A percentile compares a stretch with the other conserved stretches of the same genome.
Conservation (phyloP, 2,888 invertebrate genomes). For the Trachelus tabidus region DNA sequence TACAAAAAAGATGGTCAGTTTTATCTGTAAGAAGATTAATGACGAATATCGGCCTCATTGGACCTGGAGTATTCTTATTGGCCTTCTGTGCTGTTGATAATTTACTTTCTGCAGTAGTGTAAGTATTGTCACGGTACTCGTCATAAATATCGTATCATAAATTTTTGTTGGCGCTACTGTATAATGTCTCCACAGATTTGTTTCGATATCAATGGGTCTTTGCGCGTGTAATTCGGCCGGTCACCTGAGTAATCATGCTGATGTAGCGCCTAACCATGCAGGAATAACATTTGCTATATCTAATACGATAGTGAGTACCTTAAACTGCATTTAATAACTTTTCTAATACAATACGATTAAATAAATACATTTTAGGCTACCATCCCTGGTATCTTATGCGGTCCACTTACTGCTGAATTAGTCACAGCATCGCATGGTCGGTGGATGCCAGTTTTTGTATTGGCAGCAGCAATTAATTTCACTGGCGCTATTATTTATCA, state of each 20-base stretch:
- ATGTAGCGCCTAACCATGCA: conserved; percentile 81
- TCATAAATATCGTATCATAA: neutral
- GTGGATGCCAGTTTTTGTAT: conserved; percentile 80
- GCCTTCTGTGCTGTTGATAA: conserved; percentile 79
- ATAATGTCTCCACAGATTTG: conserved; percentile 66
- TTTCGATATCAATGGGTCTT: conserved; percentile 80
- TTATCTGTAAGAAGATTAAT: conserved; percentile 77
- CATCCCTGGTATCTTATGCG: conserved; percentile 80
- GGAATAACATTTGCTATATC: conserved; percentile 82
- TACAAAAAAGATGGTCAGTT: conserved; percentile 73
- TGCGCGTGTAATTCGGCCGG: conserved; percentile 82
- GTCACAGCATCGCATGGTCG: conserved; percentile 77
- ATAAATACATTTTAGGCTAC: conserved; percentile 70
- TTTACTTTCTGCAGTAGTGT: conserved; percentile 76
- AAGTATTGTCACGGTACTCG: conserved; percentile 51
- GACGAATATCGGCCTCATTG: conserved; percentile 78
- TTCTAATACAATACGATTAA: neutral
- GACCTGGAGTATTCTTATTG: conserved; percentile 77
- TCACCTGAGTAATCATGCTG: conserved; percentile 81
- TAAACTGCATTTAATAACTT: neutral
- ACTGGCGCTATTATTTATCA: conserved; percentile 79
- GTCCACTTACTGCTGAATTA: conserved; percentile 80
- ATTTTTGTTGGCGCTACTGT: neutral
- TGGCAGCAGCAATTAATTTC: conserved; percentile 79
- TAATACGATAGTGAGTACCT: conserved; percentile 73